Evolutionary conservation across 2,888 invertebrate species (phyloP).

Genomic region (Eupithecia abbreviata): DNA sequence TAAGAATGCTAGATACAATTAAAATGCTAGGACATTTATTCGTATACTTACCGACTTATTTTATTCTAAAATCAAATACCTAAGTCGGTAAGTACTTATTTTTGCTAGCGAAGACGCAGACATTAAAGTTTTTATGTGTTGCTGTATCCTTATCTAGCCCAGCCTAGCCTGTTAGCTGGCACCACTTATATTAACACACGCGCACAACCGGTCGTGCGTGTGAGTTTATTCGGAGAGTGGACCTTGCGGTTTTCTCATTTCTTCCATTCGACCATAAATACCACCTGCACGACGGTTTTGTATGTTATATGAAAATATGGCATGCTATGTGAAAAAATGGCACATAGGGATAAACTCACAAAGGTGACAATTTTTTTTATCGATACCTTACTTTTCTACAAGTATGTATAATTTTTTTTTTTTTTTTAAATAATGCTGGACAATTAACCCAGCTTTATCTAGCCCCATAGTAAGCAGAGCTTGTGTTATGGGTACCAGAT

Average conservation of each 20-base stretch:
- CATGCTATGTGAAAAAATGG: background rate
- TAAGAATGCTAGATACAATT: too few relatives aligned
- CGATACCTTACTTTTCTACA: too few relatives aligned
- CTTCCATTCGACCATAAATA: constrained; percentile 53
- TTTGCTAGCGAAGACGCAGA: background rate
- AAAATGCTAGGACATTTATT: too few relatives aligned
- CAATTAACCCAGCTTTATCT: too few relatives aligned
- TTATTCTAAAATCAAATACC: background rate
- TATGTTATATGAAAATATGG: background rate
- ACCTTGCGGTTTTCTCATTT: constrained; percentile 60
- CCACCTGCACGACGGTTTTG: background rate
- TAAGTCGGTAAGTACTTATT: background rate
- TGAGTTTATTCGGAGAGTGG: constrained; percentile 48
- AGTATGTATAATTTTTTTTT: too few relatives aligned
- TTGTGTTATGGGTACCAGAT: too few relatives aligned
- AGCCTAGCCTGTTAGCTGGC: background rate
- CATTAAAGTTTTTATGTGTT: background rate
- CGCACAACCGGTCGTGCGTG: constrained; percentile 32
- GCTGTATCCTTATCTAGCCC: background rate
- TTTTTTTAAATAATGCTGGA: too few relatives aligned
- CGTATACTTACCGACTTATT: too few relatives aligned
- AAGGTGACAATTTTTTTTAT: too few relatives aligned
- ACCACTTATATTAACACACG: background rate
- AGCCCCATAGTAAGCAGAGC: too few relatives aligned
- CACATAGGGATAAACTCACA: too few relatives aligned